Conservation (phyloP, 2,113 vertebrate species). For the Tragelaphus imberbis region DNA sequence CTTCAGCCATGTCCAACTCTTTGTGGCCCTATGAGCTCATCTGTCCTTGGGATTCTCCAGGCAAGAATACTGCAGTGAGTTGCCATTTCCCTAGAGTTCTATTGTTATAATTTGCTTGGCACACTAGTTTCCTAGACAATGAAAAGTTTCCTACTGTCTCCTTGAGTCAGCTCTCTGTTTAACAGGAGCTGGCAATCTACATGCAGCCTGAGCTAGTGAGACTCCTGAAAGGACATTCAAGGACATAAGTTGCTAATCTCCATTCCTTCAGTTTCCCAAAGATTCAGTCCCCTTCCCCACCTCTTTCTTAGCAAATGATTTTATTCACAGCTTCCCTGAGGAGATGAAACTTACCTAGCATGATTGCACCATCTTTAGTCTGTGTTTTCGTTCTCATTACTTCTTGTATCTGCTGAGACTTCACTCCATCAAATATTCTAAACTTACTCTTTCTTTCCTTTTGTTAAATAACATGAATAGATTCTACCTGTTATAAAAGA, state of each 20-base stretch:
- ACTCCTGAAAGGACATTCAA: constrained; percentile 22
- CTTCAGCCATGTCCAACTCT: neutral
- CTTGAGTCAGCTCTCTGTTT: constrained; percentile 14
- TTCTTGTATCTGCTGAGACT: neutral
- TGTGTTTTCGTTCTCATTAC: neutral
- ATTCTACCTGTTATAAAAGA: neutral
- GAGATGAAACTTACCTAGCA: neutral
- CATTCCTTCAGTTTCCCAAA: neutral
- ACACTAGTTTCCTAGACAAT: constrained; percentile 2
- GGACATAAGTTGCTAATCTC: constrained; percentile 45
- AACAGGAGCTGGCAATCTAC: neutral
- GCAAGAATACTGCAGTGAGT: neutral
- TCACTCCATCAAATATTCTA: neutral
- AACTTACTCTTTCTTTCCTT: neutral
- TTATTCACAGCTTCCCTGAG: neutral
- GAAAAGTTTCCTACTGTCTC: neutral
- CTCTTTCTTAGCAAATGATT: neutral
- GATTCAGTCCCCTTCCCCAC: neutral
- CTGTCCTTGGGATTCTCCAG: neutral
- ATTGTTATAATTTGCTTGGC: constrained; percentile 15
- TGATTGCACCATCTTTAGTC: neutral
- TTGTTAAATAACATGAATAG: neutral
- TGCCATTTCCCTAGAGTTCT: neutral
- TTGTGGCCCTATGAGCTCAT: neutral
- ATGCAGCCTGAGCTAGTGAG: neutral